Evolutionary conservation across 2,797 vertebrate genomes (phyloP), one percentile per base, ranked within the genome.

Genomic region (Sphenodon punctatus): DNA sequence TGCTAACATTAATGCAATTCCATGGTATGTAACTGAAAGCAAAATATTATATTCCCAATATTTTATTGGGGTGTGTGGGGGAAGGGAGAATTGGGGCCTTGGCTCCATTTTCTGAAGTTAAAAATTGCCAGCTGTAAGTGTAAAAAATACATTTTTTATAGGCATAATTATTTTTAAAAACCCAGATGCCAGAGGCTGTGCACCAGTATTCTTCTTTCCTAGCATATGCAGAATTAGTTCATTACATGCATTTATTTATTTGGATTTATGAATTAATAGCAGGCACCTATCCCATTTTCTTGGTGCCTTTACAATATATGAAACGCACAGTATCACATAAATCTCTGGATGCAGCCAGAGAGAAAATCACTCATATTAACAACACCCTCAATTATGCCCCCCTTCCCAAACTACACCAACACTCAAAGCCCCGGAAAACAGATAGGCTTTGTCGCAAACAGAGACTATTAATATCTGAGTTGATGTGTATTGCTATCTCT

Each of bases 111-210:
- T 39, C 75, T 72, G 3, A 5, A 10, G 76, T 76, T 63, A 11
- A 30, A 53, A 12, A n/a, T 69, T 71, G 51, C 1, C 9, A 22
- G 5, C 20, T 32, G 69, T 82, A 79, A 64, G 30, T 82, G 25
- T 39, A 78, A 74, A 76, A 20, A 75, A 75, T 53, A 71, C 58
- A 58, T 53, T 39, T 67, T 71, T 15, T 74, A 27, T 6, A 53
- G 58, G 14, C 2, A 2, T 25, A 45, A 30, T 17, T 53, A 82
- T 79, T 6, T 23, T 38, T 9, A 75, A 25, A 16, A 1, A 1
- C 46, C 71, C 19, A 58, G 53, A 53, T 58, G 55, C 20, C 49
- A 46, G 42, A n/a, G 34, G 8, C 13, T 65, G 1, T 64, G 20
- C 46, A 80, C 25, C 67, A 42, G 17, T 75, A 20, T n/a, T 2